phyloP scores from a whole-genome alignment of 2,113 vertebrate species.

The Tonatia bakeri region DNA sequence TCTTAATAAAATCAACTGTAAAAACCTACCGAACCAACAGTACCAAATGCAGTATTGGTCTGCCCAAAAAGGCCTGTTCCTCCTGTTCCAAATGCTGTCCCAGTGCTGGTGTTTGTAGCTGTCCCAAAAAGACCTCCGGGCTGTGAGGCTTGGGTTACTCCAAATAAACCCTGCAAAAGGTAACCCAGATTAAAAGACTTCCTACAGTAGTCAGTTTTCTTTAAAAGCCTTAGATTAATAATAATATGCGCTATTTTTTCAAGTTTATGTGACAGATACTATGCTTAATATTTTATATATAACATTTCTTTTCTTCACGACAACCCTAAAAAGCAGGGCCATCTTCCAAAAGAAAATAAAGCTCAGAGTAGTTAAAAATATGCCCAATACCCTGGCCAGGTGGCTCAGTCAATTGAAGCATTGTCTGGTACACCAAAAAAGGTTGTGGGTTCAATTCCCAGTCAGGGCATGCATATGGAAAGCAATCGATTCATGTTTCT shows the following conservation, averaged over 20 bases:
- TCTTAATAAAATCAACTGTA: background rate
- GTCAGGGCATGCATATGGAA: too few species aligned
- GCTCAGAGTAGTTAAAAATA: background rate
- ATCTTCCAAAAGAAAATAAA: conserved; percentile 4
- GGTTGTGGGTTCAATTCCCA: too few species aligned
- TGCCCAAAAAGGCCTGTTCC: conserved; percentile 90
- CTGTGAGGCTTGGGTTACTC: conserved; percentile 88
- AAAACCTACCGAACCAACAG: conserved; percentile 87
- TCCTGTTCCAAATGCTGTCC: conserved; percentile 87
- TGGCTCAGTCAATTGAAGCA: too few species aligned
- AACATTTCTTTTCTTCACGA: background rate
- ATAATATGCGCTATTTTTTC: background rate
- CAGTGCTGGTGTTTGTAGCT: conserved; percentile 88
- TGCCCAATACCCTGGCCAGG: background rate
- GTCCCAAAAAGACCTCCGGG: conserved; percentile 90
- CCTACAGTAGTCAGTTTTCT: background rate
- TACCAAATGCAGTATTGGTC: conserved; percentile 89
- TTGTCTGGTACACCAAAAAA: too few species aligned
- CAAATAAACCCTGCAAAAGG: conserved; percentile 90
- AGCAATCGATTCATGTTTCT: too few species aligned
- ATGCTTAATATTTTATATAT: background rate
- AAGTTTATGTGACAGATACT: background rate
- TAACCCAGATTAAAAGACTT: conserved; percentile 46
- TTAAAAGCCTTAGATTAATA: background rate
- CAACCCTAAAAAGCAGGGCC: background rate